A percentile compares a stretch with the other conserved stretches of the same genome.
Evolutionary conservation across 2,113 vertebrate genomes (phyloP).

Genomic region (Takifugu bimaculatus): DNA sequence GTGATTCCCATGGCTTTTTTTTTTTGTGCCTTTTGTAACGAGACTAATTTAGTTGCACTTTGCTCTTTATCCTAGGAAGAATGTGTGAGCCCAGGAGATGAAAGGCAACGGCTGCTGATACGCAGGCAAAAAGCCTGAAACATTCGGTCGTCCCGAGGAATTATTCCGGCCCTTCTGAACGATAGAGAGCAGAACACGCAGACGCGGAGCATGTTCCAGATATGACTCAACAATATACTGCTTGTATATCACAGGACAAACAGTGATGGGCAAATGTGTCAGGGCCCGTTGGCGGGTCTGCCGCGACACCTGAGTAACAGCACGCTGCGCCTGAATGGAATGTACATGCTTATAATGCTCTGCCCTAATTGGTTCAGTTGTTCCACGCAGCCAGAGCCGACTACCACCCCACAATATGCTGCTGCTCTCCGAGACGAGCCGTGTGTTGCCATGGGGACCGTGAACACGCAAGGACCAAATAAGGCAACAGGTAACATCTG

Average conservation of each 20-base stretch:
- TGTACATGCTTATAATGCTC: constrained; percentile 21
- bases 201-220: not conserved
- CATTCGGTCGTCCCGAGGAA: constrained; percentile 1
- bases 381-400: constrained; percentile 38
- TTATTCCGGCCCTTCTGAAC: not conserved
- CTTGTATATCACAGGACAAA: constrained; percentile 1
- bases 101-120: constrained; percentile 60
- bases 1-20: constrained; percentile 57
- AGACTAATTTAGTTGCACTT: constrained; percentile 73
- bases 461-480: constrained; percentile 61
- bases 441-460: constrained; percentile 73
- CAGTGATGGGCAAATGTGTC: constrained; percentile 1
- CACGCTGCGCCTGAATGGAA: constrained; percentile 18
- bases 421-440: constrained; percentile 52
- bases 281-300: not conserved
- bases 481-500: constrained; percentile 66
- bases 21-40: constrained; percentile 66
- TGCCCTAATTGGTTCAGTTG: constrained; percentile 48
- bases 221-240: constrained; percentile 1
- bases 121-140: constrained; percentile 37
- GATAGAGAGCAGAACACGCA: not conserved
- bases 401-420: constrained; percentile 54
- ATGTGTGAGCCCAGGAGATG: constrained; percentile 69
- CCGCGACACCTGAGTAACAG: constrained; percentile 1
- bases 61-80: constrained; percentile 74